Percentiles rank a stretch among this genome's conserved stretches.
Evolutionary conservation across 2,113 vertebrate genomes (phyloP).

Genomic region (Parotia lawesii): DNA sequence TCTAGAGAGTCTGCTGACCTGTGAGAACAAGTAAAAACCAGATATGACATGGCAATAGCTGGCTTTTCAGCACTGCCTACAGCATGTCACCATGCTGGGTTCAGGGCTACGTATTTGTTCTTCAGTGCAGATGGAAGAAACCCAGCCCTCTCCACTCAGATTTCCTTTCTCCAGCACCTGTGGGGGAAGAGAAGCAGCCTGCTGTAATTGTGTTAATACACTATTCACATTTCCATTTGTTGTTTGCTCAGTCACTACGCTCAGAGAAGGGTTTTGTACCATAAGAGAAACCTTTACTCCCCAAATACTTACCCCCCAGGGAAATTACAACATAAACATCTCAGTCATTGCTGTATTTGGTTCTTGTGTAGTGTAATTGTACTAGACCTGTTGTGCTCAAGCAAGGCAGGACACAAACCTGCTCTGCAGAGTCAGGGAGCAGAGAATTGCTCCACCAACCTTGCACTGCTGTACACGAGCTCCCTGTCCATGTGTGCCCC

Average conservation of each 20-base stretch:
- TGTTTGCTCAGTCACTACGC: neutral
- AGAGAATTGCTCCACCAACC: neutral
- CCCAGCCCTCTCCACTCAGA: neutral
- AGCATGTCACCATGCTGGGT: neutral
- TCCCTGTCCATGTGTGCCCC: accelerated
- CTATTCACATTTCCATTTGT: neutral
- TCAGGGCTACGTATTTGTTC: neutral
- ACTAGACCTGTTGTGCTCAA: neutral
- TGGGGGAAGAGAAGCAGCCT: neutral
- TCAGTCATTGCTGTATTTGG: neutral
- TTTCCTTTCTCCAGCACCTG: neutral
- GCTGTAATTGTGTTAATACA: neutral
- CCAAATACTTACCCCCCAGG: neutral
- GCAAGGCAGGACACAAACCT: neutral
- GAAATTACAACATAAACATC: neutral
- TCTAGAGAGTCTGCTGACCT: neutral
- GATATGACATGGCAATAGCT: neutral
- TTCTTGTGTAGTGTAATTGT: neutral
- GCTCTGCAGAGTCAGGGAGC: neutral
- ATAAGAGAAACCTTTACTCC: neutral
- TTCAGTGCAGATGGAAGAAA: neutral
- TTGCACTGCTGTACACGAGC: accelerated
- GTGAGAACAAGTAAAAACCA: neutral
- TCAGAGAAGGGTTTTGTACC: neutral
- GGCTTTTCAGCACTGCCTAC: neutral